These are phyloP conservation scores for Tapirus terrestris DNA, from an alignment of 2,113 vertebrate genomes.

Conservation along the genomic window DNA sequence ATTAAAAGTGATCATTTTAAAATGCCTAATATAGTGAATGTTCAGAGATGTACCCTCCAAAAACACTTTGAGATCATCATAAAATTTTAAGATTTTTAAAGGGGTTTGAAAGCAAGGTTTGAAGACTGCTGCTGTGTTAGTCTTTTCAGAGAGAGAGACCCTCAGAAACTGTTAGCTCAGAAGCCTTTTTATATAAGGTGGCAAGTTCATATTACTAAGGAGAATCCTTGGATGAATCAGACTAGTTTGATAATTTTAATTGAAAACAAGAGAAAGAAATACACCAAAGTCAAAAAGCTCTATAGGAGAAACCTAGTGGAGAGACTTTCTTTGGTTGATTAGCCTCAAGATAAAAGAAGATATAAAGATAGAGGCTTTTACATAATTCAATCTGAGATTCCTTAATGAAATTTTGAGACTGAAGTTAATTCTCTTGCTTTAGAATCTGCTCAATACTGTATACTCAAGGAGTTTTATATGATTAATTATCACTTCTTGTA, in stretches of 20 bases:
- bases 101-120: background rate
- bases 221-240: background rate
- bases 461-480: background rate
- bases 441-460: background rate
- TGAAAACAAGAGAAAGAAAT: background rate
- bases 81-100: background rate
- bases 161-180: background rate
- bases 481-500: background rate
- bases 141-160: background rate
- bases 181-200: background rate
- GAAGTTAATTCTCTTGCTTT: background rate
- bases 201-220: background rate
- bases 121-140: background rate
- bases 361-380: background rate
- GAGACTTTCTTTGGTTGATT: background rate
- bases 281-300: background rate
- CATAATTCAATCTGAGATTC: background rate
- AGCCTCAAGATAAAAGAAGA: background rate
- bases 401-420: background rate
- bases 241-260: background rate
- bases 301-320: background rate
- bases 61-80: background rate
- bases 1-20: background rate
- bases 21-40: background rate
- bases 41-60: background rate